Base-by-base conservation (phyloP, 2,888 invertebrate species). In the Dynastes maya region DNA sequence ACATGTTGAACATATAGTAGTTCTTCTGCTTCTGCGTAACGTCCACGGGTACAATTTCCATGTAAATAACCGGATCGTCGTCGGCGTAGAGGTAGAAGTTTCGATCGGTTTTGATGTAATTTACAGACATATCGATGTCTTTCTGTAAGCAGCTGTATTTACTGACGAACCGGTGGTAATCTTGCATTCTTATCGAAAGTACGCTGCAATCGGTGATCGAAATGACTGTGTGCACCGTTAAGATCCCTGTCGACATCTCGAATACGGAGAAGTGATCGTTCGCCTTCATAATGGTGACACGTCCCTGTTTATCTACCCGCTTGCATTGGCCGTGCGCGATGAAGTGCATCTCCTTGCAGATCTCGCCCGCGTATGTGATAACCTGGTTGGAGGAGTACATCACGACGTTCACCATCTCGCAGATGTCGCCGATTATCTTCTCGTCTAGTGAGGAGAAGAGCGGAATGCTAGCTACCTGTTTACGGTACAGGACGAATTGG, bases 271-370 rank as follows among this genome's bases (percentile, higher is more conserved):
- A 76, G 3, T 70, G 77, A n/a, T 81, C 80, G n/a, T 81, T 81
- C 1, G 81, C 67, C 6, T 79, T 70, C n/a, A 81, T 53, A 29
- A 80, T 70, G 37, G 64, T 79, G 6, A 63, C 27, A 27, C 37
- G 51, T 4, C 67, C 76, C 16, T 68, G 32, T 5, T 27, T 64
- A 32, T 71, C 78, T n/a, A 78, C 74, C 51, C 82, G 78, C 72
- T 82, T 78, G 76, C 84, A 84, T 68, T 80, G 82, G 16, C 84
- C 85, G n/a, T 80, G 68, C 16, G 79, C 67, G 32, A 85, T 83
- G 8, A 84, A 77, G 49, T 82, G 81, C 72, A 83, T 82, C 77
- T 83, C 82, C 27, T 81, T 82, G 49, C 81, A 81, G 11, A 82
- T 78, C 40, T 83, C 81, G 4, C 84, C 84, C 1, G 81, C 72